Conservation (phyloP, 2,888 invertebrate species). For the Leucozona laternaria region DNA sequence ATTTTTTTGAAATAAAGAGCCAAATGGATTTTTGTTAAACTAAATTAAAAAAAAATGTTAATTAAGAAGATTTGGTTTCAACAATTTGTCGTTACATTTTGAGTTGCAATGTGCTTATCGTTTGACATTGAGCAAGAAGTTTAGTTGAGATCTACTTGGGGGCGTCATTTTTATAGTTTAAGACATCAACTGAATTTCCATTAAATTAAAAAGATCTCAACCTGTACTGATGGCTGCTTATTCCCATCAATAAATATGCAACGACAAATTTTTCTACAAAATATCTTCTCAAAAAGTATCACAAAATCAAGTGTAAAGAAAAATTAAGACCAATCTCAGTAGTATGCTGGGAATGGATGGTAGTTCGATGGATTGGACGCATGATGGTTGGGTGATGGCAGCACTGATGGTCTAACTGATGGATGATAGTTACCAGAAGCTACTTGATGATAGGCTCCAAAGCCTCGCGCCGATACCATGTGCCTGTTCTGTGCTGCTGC, state of each 20-base stretch:
- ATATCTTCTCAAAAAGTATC: conserved; percentile 37
- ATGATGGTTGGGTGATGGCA: conserved; percentile 83
- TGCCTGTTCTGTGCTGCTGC: conserved; percentile 82
- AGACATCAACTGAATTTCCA: neutral
- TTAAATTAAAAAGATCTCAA: neutral
- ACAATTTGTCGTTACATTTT: neutral
- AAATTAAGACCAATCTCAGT: conserved; percentile 77
- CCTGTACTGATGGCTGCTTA: neutral
- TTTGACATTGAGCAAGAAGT: neutral
- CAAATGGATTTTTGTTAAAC: neutral
- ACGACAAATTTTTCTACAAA: conserved; percentile 5
- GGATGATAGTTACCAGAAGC: conserved; percentile 83
- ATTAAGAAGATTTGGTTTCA: neutral
- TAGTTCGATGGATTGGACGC: conserved; percentile 84
- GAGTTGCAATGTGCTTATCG: neutral
- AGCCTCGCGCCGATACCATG: conserved; percentile 83
- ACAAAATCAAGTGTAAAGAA: conserved; percentile 44
- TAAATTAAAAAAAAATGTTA: neutral
- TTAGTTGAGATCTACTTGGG: neutral
- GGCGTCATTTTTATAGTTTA: neutral
- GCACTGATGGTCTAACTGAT: conserved; percentile 82
- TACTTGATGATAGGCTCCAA: conserved; percentile 84
- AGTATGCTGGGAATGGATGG: conserved; percentile 84
- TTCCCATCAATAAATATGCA: neutral
- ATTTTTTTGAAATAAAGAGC: neutral